Evolutionary conservation across 2,113 vertebrate genomes (phyloP), one percentile per base, ranked within the genome.

Genomic region (Rhabdomys dilectus): DNA sequence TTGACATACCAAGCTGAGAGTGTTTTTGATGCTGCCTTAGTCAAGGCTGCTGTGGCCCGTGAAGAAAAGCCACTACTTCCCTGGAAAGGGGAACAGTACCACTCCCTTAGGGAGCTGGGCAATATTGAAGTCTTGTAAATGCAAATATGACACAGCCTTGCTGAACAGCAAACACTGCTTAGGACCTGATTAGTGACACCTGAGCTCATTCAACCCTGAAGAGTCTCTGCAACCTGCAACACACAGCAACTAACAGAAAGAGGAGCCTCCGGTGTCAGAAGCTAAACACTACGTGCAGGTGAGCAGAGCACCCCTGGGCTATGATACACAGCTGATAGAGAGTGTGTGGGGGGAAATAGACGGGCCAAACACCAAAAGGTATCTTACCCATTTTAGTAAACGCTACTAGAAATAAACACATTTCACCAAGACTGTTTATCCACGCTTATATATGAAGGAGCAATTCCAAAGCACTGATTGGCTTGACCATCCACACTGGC

Each of bases 291-390:
- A 9, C 19, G 1, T 22, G 12, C 80, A 36, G n/a, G 10, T 7
- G 6, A 0, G n/a, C 45, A 64, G 13, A 48, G 1, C 0, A 0
- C 39, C 22, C 19, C 22, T 36, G 24, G 75, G n/a, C 4, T 34
- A 58, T 3, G 66, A 22, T 10, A 22, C 36, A 16, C 53, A 68
- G 7, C 64, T 12, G 51, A 39, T 34, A 11, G 5, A 56, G 34
- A 22, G 3, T 0, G 0, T 21, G 8, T 70, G 51, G 87, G 51
- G 21, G 7, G 6, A 26, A 22, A 10, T 3, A 12, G 4, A 8
- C 21, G 1, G 56, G 17, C 5, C 36, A 21, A 21, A 42, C 12
- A 75, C 4, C 3, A 4, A 86, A 86, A 66, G 24, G 21, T 8
- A 42, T 84, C 42, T 36, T 76, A 36, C 86, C 56, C 31, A 15